Base-by-base conservation (phyloP, 2,888 invertebrate genomes). In the Eledona agricola region DNA sequence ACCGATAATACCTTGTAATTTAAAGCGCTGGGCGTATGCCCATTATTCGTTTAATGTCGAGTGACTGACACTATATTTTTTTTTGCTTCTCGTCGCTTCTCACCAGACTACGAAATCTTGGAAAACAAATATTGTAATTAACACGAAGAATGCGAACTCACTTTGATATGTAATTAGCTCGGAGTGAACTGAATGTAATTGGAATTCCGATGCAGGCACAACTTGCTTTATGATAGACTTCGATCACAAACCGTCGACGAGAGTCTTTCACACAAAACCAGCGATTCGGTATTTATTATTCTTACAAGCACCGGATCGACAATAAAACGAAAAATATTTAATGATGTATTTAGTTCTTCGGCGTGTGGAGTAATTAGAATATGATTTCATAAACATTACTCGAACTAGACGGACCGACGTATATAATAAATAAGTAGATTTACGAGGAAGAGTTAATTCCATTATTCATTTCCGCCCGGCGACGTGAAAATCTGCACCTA, bases 101-200 rank as follows among this genome's bases (percentile, higher is more conserved):
- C n/a, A 11, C 5, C 2, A 34, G 12, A 34, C 12, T 20, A 13
- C 37, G 57, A 62, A 67, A 69, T 68, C 68, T 69, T 69, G 63
- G 68, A 64, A 70, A 70, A 70, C 69, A 70, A 70, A 71, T 70
- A 70, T 67, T 67, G 69, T 70, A 70, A 71, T 71, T 70, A 71
- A 70, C 69, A 66, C 66, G 65, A 71, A 71, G 70, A 70, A 71
- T 71, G 70, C 62, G 65, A 66, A 63, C 58, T 64, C 65, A 63
- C 69, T 71, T 70, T 71, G 70, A 71, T 71, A 70, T 65, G 67
- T 70, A 71, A 71, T 71, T 71, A 71, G 67, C 68, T 67, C 55
- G 47, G 61, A 67, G 63, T 66, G 67, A 67, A 65, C 69, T 63
- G 62, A 35, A 59, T 66, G 65, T 70, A 71, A 71, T 71, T 71